A percentile compares a stretch with the other conserved stretches of the same genome.
Conservation (phyloP, 2,888 invertebrate species). For the Aspidiotus rigidus region DNA sequence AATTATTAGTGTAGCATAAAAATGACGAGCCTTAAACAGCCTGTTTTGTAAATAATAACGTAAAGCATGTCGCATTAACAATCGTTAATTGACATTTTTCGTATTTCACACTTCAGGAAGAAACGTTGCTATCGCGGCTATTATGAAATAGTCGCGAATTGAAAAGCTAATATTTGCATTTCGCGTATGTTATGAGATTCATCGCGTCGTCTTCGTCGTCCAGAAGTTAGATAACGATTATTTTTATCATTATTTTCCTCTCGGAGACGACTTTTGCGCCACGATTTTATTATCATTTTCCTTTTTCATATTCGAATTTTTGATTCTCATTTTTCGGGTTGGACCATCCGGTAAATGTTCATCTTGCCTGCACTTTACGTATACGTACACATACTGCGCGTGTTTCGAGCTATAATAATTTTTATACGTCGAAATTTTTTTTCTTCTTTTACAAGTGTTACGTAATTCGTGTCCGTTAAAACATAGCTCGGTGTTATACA, state of each 20-base stretch:
- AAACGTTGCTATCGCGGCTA: neutral
- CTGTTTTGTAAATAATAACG: conserved; percentile 4
- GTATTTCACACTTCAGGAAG: neutral
- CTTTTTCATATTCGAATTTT: no score
- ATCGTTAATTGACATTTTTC: conserved; percentile 2
- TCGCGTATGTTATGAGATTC: neutral
- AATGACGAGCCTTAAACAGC: no score
- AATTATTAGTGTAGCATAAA: no score
- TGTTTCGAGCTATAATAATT: neutral
- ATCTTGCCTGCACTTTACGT: no score
- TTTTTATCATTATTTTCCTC: no score
- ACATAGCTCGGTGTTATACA: neutral
- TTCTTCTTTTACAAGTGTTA: neutral
- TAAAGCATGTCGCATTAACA: conserved; percentile 4
- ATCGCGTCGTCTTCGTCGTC: neutral
- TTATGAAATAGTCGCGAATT: neutral
- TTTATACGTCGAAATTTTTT: neutral
- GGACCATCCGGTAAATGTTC: no score
- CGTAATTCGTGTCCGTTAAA: neutral
- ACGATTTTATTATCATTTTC: no score
- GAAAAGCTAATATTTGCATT: conserved; percentile 2
- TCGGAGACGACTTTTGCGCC: no score
- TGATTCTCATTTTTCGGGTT: no score
- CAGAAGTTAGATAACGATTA: neutral
- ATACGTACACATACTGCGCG: no score